Evolutionary conservation across 2,888 invertebrate genomes (phyloP).

Genomic region (Drosophila macrospina): DNA sequence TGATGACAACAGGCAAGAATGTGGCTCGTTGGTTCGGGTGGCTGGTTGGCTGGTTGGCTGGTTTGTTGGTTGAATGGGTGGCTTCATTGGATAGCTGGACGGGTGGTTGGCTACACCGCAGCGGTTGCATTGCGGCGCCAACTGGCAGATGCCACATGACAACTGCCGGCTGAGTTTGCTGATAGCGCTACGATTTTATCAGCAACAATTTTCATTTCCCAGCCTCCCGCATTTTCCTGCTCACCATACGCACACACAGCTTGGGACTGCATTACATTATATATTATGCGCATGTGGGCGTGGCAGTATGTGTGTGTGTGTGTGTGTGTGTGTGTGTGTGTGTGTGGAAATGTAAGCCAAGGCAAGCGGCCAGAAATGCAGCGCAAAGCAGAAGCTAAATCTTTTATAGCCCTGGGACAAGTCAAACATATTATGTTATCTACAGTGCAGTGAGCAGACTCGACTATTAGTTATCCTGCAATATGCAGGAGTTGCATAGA

Average conservation of each 20-base stretch:
- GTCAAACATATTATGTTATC: slow-evolving; percentile 33
- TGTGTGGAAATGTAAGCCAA: slow-evolving; percentile 61
- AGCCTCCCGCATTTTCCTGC: slow-evolving; percentile 8
- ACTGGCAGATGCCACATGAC: slow-evolving; percentile 59
- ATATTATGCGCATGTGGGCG: slow-evolving; percentile 55
- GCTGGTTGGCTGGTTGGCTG: slow-evolving; percentile 5
- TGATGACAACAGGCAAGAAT: slow-evolving; percentile 71
- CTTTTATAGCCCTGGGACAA: slow-evolving; percentile 55
- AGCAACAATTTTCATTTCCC: slow-evolving; percentile 81
- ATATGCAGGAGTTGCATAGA: background rate
- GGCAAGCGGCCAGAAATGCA: slow-evolving; percentile 71
- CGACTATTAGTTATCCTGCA: slow-evolving; percentile 18
- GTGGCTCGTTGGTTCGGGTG: slow-evolving; percentile 37
- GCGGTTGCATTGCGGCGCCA: slow-evolving; percentile 69
- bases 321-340: slow-evolving; percentile 20
- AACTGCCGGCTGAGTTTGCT: slow-evolving; percentile 62
- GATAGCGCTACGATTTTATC: slow-evolving; percentile 77
- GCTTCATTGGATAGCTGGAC: background rate
- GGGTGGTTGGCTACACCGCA: slow-evolving; percentile 37
- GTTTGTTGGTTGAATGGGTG: slow-evolving; percentile 2
- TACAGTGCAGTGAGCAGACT: background rate
- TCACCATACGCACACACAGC: slow-evolving; percentile 10
- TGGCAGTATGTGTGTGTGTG: slow-evolving; percentile 22
- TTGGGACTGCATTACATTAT: slow-evolving; percentile 56
- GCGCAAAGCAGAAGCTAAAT: slow-evolving; percentile 63